These are phyloP conservation scores for Jordanella pulchra DNA, from an alignment of 2,797 vertebrate genomes.

Conservation along the genomic window DNA sequence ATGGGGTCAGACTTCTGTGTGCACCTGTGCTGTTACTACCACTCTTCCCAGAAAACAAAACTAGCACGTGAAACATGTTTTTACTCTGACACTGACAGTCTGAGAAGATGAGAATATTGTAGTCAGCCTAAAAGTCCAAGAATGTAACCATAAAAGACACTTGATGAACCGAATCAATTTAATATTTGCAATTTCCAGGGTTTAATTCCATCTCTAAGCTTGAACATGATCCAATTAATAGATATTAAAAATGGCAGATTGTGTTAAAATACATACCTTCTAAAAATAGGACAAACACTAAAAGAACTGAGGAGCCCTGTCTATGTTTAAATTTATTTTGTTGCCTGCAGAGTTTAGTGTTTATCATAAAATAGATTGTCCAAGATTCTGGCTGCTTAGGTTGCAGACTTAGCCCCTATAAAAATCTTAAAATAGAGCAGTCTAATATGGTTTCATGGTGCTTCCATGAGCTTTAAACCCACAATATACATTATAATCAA, in stretches of 20 bases:
- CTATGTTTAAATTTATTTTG: background rate
- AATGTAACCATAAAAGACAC: conserved; percentile 1
- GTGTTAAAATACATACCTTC: too few species aligned
- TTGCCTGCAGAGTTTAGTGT: background rate
- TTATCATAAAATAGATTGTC: background rate
- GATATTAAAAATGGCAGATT: background rate
- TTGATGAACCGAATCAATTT: background rate
- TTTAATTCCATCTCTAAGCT: background rate
- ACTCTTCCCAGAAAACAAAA: conserved; percentile 37
- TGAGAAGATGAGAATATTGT: background rate
- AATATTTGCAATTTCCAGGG: background rate
- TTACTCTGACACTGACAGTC: conserved; percentile 11
- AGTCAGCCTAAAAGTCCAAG: background rate
- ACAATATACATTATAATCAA: too few species aligned
- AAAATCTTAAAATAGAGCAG: background rate
- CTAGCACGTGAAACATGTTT: conserved; percentile 10
- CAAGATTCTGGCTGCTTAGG: background rate
- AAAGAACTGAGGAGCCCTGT: too few species aligned
- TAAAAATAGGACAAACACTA: too few species aligned
- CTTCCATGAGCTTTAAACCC: background rate
- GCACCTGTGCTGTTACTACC: conserved; percentile 23
- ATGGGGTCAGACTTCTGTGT: conserved; percentile 29
- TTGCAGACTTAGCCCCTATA: background rate
- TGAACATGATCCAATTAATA: too few species aligned
- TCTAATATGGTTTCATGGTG: background rate